Evolutionary conservation across 2,797 vertebrate genomes (phyloP).

Genomic region (Hypotaenidia okinawae): DNA sequence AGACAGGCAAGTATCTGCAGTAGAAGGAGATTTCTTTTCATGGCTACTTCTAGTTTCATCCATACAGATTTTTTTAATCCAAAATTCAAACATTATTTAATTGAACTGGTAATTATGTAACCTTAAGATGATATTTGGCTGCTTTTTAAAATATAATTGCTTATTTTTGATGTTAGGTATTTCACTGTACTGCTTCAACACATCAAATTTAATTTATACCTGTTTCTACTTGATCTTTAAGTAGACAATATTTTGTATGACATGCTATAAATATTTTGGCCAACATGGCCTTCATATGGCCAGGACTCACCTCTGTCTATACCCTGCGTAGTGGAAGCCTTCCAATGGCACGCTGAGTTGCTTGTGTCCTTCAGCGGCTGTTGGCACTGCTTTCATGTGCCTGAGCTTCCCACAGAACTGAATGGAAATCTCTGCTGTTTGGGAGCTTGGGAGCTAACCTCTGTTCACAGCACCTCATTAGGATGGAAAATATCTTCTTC

Average conservation of each 20-base stretch:
- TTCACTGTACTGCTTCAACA: not conserved
- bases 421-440: not conserved
- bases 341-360: not conserved
- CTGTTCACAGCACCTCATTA: not conserved
- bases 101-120: not conserved
- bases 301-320: not conserved
- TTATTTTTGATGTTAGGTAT: not conserved
- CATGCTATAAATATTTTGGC: not conserved
- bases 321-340: not conserved
- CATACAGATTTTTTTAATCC: not conserved
- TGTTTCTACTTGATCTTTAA: not conserved
- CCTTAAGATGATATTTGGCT: not conserved
- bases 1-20: not conserved
- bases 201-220: not conserved
- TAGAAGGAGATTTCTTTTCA: not conserved
- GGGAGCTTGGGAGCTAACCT: not conserved
- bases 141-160: no score
- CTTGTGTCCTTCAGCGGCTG: not conserved
- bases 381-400: accelerated
- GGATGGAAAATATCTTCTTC: not conserved
- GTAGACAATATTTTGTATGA: not conserved
- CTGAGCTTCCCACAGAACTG: not conserved
- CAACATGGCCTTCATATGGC: not conserved
- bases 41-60: not conserved
- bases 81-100: not conserved